A percentile compares a stretch with the other conserved stretches of the same genome.
phyloP scores from a whole-genome alignment of 37 sponge, comb jelly and placozoan genomes.

The Beroe forskalii region DNA sequence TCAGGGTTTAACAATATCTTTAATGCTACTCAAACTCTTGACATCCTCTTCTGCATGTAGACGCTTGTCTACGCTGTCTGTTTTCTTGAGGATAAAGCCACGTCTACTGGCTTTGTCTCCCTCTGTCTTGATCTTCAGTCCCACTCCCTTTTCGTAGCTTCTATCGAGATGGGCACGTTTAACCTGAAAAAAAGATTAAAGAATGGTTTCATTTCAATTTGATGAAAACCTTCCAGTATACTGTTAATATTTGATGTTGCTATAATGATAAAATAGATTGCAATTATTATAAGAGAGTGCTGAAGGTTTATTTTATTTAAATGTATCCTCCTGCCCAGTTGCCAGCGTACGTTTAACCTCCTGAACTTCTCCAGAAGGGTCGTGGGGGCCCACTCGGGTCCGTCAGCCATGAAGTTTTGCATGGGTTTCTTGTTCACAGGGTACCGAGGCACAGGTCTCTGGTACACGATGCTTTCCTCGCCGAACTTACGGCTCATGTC shows the following conservation, averaged over 20 bases:
- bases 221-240: no score
- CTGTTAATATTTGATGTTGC: no score
- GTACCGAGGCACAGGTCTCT: conserved; percentile 38
- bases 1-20: no score
- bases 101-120: conserved; percentile 21
- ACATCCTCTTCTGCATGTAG: not conserved
- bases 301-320: no score
- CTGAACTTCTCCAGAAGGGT: conserved; percentile 33
- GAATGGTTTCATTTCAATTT: no score
- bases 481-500: conserved; percentile 30
- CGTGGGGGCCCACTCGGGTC: conserved; percentile 20
- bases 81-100: conserved; percentile 13
- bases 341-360: no score
- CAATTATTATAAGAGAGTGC: no score
- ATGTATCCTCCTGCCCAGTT: no score
- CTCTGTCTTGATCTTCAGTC: not conserved
- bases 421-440: not conserved
- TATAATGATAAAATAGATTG: no score
- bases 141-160: not conserved
- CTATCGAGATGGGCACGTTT: not conserved
- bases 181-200: not conserved
- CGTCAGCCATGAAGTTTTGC: not conserved
- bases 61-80: not conserved
- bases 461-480: conserved; percentile 40
- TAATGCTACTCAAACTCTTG: not conserved